Evolutionary conservation across 2,888 invertebrate species (phyloP).

Genomic region (Dicycla oo): DNA sequence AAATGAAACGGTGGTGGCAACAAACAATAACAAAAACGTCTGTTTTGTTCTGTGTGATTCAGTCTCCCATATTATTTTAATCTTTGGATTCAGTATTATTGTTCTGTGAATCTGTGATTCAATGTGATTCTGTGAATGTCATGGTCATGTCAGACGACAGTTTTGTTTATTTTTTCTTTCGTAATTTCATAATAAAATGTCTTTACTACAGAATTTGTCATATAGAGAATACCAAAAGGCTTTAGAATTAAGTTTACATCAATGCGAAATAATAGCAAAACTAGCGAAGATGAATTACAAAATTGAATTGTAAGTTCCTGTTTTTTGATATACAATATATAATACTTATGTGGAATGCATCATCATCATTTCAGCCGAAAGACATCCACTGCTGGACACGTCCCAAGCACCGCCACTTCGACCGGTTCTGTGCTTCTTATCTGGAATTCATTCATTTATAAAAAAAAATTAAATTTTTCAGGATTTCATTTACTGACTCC

Average conservation of each 20-base stretch:
- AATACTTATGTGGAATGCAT: not conserved
- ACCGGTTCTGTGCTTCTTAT: too few species aligned
- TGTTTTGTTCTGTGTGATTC: too few species aligned
- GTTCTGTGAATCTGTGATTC: too few species aligned
- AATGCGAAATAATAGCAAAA: constrained; percentile 82
- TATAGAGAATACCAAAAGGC: constrained; percentile 81
- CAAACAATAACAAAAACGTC: too few species aligned
- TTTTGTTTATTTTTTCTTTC: not conserved
- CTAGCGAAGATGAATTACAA: constrained; percentile 74
- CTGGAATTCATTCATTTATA: not conserved
- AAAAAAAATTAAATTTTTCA: constrained; percentile 63
- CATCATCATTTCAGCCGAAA: too few species aligned
- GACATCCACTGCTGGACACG: too few species aligned
- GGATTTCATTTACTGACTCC: constrained; percentile 72
- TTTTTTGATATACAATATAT: not conserved
- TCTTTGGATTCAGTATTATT: too few species aligned
- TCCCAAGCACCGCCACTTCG: too few species aligned
- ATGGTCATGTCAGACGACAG: too few species aligned
- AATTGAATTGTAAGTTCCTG: constrained; percentile 69
- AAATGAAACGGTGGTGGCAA: too few species aligned
- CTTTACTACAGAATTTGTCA: constrained; percentile 79
- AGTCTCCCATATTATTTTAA: too few species aligned
- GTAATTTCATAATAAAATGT: constrained; percentile 70
- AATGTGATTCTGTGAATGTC: too few species aligned
- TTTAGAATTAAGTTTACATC: constrained; percentile 72